A percentile compares a stretch with the other conserved stretches of the same genome.
Conservation (phyloP, 30 jellyfish, hydroid and myxozoan species). For the Sanderia malayensis region DNA sequence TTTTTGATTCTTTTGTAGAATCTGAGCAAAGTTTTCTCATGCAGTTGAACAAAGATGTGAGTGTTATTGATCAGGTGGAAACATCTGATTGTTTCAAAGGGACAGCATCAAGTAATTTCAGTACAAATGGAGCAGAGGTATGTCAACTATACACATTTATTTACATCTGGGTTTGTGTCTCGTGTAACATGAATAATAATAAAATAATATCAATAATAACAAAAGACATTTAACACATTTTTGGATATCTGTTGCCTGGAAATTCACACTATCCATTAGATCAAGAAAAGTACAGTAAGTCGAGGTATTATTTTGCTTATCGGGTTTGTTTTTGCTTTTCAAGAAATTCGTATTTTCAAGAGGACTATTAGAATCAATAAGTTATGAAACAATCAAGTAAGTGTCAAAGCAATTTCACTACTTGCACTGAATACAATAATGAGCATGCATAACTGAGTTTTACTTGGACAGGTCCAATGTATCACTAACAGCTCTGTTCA, state of each 20-base stretch:
- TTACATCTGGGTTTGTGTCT: too few relatives aligned
- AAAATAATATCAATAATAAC: too few relatives aligned
- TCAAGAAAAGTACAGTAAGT: too few relatives aligned
- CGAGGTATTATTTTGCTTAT: not conserved
- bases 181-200: too few relatives aligned
- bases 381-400: constrained; percentile 18
- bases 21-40: not conserved
- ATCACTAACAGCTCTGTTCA: too few relatives aligned
- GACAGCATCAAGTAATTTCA: not conserved
- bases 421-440: too few relatives aligned
- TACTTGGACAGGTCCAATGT: too few relatives aligned
- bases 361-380: constrained; percentile 4
- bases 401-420: not conserved
- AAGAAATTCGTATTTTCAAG: not conserved
- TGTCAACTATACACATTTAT: not conserved
- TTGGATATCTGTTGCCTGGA: too few relatives aligned
- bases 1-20: not conserved
- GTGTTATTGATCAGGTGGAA: not conserved
- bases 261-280: too few relatives aligned
- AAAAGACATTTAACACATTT: too few relatives aligned
- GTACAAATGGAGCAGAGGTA: not conserved
- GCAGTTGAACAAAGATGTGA: not conserved
- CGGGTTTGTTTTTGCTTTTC: not conserved
- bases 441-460: too few relatives aligned
- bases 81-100: not conserved